Evolutionary conservation across 2,113 vertebrate genomes (phyloP).

Genomic region (Corythornis vintsioides): DNA sequence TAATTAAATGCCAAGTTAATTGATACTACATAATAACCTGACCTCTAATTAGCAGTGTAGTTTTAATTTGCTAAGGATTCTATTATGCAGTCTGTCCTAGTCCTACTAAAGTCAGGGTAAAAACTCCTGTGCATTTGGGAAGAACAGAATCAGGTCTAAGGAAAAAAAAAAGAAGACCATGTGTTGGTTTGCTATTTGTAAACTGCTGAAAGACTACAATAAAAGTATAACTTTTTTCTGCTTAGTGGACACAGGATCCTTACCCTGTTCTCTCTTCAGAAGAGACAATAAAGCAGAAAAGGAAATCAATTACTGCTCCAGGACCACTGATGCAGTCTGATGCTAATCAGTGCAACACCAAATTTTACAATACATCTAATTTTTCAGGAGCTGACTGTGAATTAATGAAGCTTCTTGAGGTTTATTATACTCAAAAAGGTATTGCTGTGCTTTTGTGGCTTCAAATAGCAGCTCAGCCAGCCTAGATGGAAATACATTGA

Average conservation of each 20-base stretch:
- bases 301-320: background rate
- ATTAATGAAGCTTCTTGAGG: background rate
- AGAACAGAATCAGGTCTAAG: background rate
- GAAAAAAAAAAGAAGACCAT: background rate
- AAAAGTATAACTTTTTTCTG: background rate
- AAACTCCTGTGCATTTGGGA: background rate
- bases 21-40: background rate
- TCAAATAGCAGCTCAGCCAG: background rate
- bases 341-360: background rate
- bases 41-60: constrained; percentile 20
- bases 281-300: background rate
- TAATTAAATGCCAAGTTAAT: constrained; percentile 32
- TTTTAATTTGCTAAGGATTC: constrained; percentile 3
- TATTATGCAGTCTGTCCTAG: background rate
- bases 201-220: background rate
- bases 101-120: background rate
- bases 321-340: background rate
- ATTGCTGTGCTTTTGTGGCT: background rate
- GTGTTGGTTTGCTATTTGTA: background rate
- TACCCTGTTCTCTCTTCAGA: background rate
- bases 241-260: background rate
- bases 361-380: background rate
- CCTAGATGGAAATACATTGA: background rate
- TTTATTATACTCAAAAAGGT: background rate
- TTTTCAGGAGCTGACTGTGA: background rate